A percentile compares a stretch with the other conserved stretches of the same genome.
Evolutionary conservation across 1,140 invertebrate genomes (phyloP).

Genomic region (Lasioglossum baleicum): DNA sequence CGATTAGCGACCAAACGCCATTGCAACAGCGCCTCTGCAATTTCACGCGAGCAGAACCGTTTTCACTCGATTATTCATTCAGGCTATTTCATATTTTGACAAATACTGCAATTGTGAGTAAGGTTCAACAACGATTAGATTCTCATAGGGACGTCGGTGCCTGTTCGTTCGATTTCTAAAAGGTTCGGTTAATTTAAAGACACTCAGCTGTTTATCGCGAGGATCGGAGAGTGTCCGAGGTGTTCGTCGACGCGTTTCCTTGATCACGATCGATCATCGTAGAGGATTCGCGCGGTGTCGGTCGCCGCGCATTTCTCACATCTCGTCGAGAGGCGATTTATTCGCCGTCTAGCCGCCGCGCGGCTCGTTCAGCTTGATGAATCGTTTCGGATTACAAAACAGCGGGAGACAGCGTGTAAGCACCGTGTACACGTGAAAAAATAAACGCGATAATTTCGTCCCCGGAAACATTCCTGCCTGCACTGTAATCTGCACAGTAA

Average conservation of each 20-base stretch:
- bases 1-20: not conserved
- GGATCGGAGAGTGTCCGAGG: not conserved
- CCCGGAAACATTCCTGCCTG: not conserved
- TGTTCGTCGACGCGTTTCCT: slow-evolving; percentile 14
- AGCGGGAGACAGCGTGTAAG: slow-evolving; percentile 33
- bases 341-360: slow-evolving; percentile 40
- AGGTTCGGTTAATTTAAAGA: no score
- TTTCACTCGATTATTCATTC: no score
- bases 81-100: no score
- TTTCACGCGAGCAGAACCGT: no score
- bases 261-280: slow-evolving; percentile 50
- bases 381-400: slow-evolving; percentile 48
- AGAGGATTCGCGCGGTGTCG: not conserved
- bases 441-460: not conserved
- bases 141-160: no score
- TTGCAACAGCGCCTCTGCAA: no score
- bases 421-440: slow-evolving; percentile 8
- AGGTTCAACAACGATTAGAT: no score
- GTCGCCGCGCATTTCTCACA: slow-evolving; percentile 26
- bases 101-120: no score
- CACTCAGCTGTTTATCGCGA: not conserved
- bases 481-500: not conserved
- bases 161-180: no score
- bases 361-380: slow-evolving; percentile 51
- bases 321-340: slow-evolving; percentile 32